Base-by-base conservation (phyloP, 2,888 invertebrate genomes). In the Proisotoma minuta region DNA sequence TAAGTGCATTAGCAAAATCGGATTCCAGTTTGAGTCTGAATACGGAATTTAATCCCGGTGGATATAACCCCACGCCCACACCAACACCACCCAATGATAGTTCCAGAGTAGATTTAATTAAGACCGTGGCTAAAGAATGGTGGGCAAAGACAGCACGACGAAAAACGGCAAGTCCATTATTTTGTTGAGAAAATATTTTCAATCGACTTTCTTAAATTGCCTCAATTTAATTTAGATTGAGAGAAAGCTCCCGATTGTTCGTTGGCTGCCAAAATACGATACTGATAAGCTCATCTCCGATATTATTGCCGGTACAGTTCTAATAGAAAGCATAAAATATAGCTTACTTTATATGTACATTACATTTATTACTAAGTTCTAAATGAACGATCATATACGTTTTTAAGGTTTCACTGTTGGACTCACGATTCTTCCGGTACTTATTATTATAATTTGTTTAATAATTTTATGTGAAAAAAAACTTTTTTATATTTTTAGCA, bases 381-480 rank as follows among this genome's bases (percentile, higher is more conserved):
- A 34, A 34, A 15, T 34, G 15, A 34, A 22, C 12, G 26, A 50
- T 4, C 15, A 15, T 22, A 47, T 43, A 27, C 26, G 12, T 15
- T 62, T n/a, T n/a, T n/a, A n/a, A n/a, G 63, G 66, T 1, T 67
- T 71, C 34, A 71, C 71, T 1, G 71, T 71, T 20, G 72, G 72
- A 4, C 48, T 72, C 15, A 72, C 72, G 0, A 72, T 72, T 29
- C 54, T 72, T n/a, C 72, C 72, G 22, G n/a, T n/a, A n/a, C n/a
- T n/a, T n/a, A n/a, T n/a, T n/a, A n/a, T n/a, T n/a, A n/a, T n/a
- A n/a, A n/a, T n/a, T n/a, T n/a, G n/a, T n/a, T n/a, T n/a, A n/a
- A n/a, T n/a, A n/a, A n/a, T n/a, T n/a, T n/a, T n/a, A n/a, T n/a
- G n/a, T n/a, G n/a, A n/a, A n/a, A n/a, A n/a, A n/a, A n/a, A n/a